Percentiles rank a stretch among this genome's conserved stretches.
Conservation (phyloP, 2,113 vertebrate genomes). For the Sakesphorus luctuosus region DNA sequence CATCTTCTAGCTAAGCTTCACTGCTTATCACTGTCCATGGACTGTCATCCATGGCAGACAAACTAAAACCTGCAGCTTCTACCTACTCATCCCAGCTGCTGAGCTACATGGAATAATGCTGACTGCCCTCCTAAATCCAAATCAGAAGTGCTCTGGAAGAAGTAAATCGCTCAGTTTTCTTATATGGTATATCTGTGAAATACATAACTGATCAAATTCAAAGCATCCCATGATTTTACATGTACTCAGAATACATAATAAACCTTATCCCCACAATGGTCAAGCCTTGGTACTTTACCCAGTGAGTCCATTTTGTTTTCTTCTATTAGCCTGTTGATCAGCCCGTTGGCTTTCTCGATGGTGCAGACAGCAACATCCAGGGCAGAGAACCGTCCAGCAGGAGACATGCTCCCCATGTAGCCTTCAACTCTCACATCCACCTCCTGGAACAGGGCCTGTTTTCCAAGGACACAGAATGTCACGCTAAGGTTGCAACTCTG, state of each 20-base stretch:
- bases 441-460: slow-evolving; percentile 91
- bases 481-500: neutral
- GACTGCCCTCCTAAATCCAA: neutral
- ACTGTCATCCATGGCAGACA: neutral
- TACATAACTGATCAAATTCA: neutral
- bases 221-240: neutral
- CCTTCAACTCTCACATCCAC: slow-evolving; percentile 89
- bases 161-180: neutral
- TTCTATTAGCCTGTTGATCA: slow-evolving; percentile 93
- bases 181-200: neutral
- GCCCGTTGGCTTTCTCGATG: slow-evolving; percentile 95
- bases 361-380: slow-evolving; percentile 96
- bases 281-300: slow-evolving; percentile 76
- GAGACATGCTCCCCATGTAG: slow-evolving; percentile 91
- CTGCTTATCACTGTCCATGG: neutral
- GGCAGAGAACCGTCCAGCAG: slow-evolving; percentile 81
- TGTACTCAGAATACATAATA: neutral
- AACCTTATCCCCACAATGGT: neutral
- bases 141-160: neutral
- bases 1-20: neutral
- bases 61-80: neutral
- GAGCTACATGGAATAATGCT: neutral
- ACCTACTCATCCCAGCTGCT: neutral
- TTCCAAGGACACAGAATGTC: slow-evolving; percentile 5
- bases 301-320: slow-evolving; percentile 87